Evolutionary conservation across 2,113 vertebrate genomes (phyloP), one percentile per base, ranked within the genome.

Genomic region (Protomyctophum bolini): DNA sequence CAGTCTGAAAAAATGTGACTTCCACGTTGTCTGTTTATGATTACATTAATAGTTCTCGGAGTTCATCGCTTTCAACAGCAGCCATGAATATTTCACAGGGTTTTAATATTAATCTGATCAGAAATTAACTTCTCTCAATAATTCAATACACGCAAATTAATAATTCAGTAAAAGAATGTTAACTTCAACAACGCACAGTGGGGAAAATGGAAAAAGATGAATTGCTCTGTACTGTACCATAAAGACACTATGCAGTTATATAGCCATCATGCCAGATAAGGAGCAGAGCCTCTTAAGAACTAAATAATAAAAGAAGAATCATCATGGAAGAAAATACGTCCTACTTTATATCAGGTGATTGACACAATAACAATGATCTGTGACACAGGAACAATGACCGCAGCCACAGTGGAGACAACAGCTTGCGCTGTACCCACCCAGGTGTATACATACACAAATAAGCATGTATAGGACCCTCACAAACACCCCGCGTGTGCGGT

Each of bases 31-130:
- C 88, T 88, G 86, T 93, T 91, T 89, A 76, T 82, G 82, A 87
- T 84, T 79, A 79, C 84, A 87, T 86, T 86, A 89, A 89, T 87
- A 81, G 81, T 77, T 86, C 77, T 45, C 50, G 75, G 75, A 83
- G 75, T 80, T 90, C 77, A 87, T 88, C 70, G 49, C 84, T 88
- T 86, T 70, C 69, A 83, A 86, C 83, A 87, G 73, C 41, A 51
- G 47, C 14, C 79, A 90, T 91, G 71, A 89, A 92, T 92, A 91
- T 93, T 93, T 92, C 65, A 93, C 69, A 14, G 49, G 83, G 82
- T 87, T 81, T 88, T 91, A 89, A 92, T 92, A 93, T 93, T 92
- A 90, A 93, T 92, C 86, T 86, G 91, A 92, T 92, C 89, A 90
- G 85, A 90, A 91, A 91, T 91, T 92, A 92, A 92, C 87, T 79